Evolutionary conservation across 1,140 invertebrate genomes (phyloP).

Genomic region (Drosophila sp.): DNA sequence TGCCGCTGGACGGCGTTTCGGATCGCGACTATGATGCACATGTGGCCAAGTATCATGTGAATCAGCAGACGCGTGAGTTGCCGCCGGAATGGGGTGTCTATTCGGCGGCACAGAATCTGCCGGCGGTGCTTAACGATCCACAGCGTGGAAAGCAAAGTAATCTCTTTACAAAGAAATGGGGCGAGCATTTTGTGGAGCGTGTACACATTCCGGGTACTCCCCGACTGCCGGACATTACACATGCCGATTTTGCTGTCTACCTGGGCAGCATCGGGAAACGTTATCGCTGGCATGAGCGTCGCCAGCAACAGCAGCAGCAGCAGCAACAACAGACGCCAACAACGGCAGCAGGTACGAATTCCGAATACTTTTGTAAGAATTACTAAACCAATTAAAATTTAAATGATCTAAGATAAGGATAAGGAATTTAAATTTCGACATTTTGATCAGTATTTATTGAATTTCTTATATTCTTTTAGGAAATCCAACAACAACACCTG

Average conservation of each 20-base stretch:
- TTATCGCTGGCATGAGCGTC: constrained; percentile 86
- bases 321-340: constrained; percentile 49
- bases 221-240: constrained; percentile 93
- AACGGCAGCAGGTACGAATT: constrained; percentile 29
- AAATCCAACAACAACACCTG: constrained; percentile 69
- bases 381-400: no score
- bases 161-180: constrained; percentile 99
- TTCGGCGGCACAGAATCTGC: constrained; percentile 95
- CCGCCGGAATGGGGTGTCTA: constrained; percentile 90
- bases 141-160: constrained; percentile 94
- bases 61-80: constrained; percentile 85
- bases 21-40: constrained; percentile 95
- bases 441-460: no score
- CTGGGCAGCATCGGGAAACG: constrained; percentile 90
- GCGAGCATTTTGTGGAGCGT: constrained; percentile 96
- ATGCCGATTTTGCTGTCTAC: constrained; percentile 95
- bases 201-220: constrained; percentile 89
- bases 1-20: constrained; percentile 94
- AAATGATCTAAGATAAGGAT: no score
- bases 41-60: constrained; percentile 91
- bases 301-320: constrained; percentile 57
- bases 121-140: constrained; percentile 98
- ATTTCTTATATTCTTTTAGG: no score
- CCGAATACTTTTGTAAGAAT: no score
- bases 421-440: no score